phyloP scores from a whole-genome alignment of 2,888 invertebrate genomes.

The Tortrix viridana region DNA sequence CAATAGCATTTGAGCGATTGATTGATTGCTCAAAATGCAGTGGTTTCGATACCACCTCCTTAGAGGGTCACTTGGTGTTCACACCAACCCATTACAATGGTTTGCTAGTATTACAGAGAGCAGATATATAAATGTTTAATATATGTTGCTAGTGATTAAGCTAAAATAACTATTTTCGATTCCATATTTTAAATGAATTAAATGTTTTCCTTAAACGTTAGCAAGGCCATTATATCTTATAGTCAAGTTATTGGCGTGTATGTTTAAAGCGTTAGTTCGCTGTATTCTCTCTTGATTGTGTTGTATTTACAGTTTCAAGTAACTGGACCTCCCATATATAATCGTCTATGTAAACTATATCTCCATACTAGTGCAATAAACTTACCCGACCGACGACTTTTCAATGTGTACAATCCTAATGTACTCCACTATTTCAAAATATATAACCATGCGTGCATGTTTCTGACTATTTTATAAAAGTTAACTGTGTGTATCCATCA shows the following conservation, averaged over 20 bases:
- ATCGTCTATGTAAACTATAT: constrained; percentile 2
- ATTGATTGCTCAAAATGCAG: background rate
- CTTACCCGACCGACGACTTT: constrained; percentile 1
- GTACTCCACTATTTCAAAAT: background rate
- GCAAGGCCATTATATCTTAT: constrained; percentile 27
- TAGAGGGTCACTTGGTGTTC: background rate
- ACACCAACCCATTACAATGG: background rate
- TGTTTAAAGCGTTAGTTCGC: constrained; percentile 8
- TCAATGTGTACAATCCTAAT: no score
- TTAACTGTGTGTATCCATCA: constrained; percentile 42
- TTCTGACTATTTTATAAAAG: constrained; percentile 32
- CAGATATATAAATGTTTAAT: constrained; percentile 22
- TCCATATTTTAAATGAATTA: constrained; percentile 18
- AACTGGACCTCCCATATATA: background rate
- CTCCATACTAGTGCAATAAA: background rate
- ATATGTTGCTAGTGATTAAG: constrained; percentile 30
- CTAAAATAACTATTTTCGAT: constrained; percentile 26
- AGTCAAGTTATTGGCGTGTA: constrained; percentile 26
- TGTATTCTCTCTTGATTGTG: constrained; percentile 7
- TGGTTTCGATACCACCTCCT: background rate
- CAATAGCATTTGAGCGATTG: background rate
- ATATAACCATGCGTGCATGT: constrained; percentile 19
- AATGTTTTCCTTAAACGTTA: constrained; percentile 28
- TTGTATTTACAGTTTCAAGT: constrained; percentile 3
- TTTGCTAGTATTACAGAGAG: background rate